Base-by-base conservation (phyloP, 2,797 vertebrate species). In the Geotrypetes seraphini region DNA sequence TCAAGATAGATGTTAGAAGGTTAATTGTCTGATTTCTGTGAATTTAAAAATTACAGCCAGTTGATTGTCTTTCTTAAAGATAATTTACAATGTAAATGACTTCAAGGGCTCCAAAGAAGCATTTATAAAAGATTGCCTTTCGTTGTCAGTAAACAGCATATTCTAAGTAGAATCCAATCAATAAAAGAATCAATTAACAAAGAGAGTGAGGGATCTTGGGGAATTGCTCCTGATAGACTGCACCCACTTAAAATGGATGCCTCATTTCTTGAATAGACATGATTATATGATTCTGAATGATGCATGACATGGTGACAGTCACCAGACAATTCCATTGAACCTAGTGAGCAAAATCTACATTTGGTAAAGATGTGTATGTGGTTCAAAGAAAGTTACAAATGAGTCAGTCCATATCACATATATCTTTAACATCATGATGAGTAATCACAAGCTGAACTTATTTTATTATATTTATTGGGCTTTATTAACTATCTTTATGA, bases 151-250 rank as follows among this genome's bases (percentile, higher is more conserved):
- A 38, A 35, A 33, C 13, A n/a, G n/a, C n/a, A 4, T 18, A 22
- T 25, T 43, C 31, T 18, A 17, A 10, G 16, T 48, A 40, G 22
- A 47, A 42, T 9, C n/a, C 8, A 48, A 43, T 39, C 28, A 27
- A 39, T 55, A 27, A 43, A 43, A 47, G 1, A 47, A 55, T 50
- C 21, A 3, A 50, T 52, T 53, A 60, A 22, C 15, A 50, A 39
- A 22, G 19, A 35, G 3, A 5, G 7, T 25, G 26, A 42, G 14
- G 21, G 33, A 33, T 27, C 39, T 16, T 31, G 15, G 19, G 31
- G 28, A 41, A 45, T 49, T 55, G 9, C 16, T 44, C 10, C 26
- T 28, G n/a, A 17, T 12, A 20, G 5, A 14, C 3, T 27, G 9
- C 19, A 14, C 6, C 43, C 39, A 7, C 5, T 48, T 21, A 27